Evolutionary conservation across 2,888 invertebrate species (phyloP), one percentile per base, ranked within the genome.

Genomic region (Drosophila yooni): DNA sequence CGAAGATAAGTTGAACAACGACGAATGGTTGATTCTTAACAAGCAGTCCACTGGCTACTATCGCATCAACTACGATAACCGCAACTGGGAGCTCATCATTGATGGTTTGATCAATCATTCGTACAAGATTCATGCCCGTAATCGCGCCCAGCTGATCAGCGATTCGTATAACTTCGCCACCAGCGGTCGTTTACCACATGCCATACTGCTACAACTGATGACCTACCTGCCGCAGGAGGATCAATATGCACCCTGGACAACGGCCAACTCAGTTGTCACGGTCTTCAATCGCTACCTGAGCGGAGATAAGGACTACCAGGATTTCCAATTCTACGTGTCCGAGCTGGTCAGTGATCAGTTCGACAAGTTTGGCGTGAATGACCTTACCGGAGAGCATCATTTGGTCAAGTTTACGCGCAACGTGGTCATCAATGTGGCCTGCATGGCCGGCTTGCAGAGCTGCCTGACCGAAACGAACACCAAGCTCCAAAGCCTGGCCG

Each of bases 71-170:
- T 97, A 97, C 80, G 96, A 97, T 53, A 78, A 85, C 0, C 90
- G 91, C 0, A 96, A 96, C 90, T 97, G 96, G 96, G 89, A 93
- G 0, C 93, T 94, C 0, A 94, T 97, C 3, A 95, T 94, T 25
- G 93, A 94, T n/a, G 95, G 83, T 94, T 56, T 94, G 95, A 94
- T 95, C 18, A 93, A 94, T 3, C 94, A 94, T 10, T 96, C 95
- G 70, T 93, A 94, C 84, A 94, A 94, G 66, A 96, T 98, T 67
- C 95, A 96, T 77, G 94, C 95, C 1, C 95, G 96, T 58, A 98
- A 98, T 91, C 94, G 98, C 50, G 98, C 97, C 0, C 97, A 98
- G 91, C 94, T 99, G 51, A 94, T 99, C 18, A 96, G 98, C 80
- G 99, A 99, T 91, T 95, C 97, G 0, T 94, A 91, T 51, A 81